Conservation (phyloP, 2,797 vertebrate species). For the Sphenopsis melanotis region DNA sequence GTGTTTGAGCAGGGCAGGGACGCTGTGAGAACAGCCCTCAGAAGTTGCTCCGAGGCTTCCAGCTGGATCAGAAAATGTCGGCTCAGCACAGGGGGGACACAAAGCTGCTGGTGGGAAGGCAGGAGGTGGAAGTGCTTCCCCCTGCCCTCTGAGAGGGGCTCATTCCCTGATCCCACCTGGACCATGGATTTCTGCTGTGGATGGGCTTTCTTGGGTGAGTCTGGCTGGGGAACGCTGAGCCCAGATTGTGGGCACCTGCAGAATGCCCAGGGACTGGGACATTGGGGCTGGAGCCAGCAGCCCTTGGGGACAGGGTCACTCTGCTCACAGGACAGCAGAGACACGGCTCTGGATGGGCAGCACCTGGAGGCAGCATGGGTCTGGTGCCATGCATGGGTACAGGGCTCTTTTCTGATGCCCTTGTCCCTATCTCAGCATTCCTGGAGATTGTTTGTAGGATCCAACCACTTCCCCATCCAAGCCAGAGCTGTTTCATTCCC, state of each 20-base stretch:
- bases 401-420: not conserved
- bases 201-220: not conserved
- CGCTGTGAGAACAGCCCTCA: not conserved
- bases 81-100: not conserved
- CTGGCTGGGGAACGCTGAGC: not conserved
- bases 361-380: accelerated
- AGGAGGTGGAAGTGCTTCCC: accelerated
- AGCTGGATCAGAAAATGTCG: slow-evolving; percentile 19
- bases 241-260: not conserved
- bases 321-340: accelerated
- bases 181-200: accelerated
- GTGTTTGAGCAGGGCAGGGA: not conserved
- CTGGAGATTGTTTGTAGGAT: not conserved
- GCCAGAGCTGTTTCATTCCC: not conserved
- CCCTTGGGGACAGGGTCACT: not conserved
- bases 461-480: not conserved
- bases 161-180: not conserved
- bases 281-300: not conserved
- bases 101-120: not conserved
- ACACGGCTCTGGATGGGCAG: accelerated
- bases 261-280: not conserved
- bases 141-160: not conserved
- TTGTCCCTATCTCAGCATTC: accelerated
- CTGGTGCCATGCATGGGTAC: accelerated
- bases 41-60: not conserved